A percentile compares a stretch with the other conserved stretches of the same genome.
These are phyloP conservation scores for Perdix hodgsoniae DNA, from an alignment of 2,797 vertebrate genomes.

Conservation along the genomic window DNA sequence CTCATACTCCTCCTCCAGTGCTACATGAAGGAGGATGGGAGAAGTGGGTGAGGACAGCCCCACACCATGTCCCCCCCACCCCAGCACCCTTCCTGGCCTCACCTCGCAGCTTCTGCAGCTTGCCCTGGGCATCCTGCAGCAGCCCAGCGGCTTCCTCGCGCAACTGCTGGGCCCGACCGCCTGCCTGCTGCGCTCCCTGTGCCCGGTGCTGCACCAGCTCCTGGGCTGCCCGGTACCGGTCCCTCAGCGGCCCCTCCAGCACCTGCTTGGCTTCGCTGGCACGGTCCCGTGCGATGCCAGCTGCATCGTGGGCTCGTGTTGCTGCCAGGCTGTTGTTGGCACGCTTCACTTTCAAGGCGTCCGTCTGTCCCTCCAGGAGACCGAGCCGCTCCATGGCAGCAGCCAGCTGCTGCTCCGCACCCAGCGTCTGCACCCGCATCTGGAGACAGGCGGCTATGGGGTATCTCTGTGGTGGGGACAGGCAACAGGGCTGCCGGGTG, in stretches of 20 bases:
- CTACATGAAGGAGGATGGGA: conserved; percentile 67
- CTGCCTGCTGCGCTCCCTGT: conserved; percentile 86
- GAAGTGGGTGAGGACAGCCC: accelerated
- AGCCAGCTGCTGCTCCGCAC: conserved; percentile 83
- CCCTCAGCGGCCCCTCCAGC: conserved; percentile 89
- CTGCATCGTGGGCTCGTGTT: conserved; percentile 90
- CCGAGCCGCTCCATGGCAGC: conserved; percentile 84
- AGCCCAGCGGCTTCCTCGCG: conserved; percentile 89
- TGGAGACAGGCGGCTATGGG: not conserved
- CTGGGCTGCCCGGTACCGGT: conserved; percentile 90
- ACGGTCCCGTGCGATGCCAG: conserved; percentile 87
- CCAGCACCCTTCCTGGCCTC: not conserved
- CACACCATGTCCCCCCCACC: accelerated
- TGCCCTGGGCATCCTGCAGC: conserved; percentile 88
- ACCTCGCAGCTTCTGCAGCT: conserved; percentile 91
- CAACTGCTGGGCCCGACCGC: conserved; percentile 88
- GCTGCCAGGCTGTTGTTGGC: conserved; percentile 93
- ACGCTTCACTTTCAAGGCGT: conserved; percentile 89
- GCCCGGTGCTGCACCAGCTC: conserved; percentile 91
- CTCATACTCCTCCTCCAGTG: conserved; percentile 91
- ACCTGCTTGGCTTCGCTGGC: conserved; percentile 94
- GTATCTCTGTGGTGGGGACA: accelerated
- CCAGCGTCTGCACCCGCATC: conserved; percentile 88
- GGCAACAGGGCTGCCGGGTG: not conserved
- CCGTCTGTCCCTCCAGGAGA: conserved; percentile 85